Conservation (phyloP, 2,113 vertebrate genomes). For the Lophochroa leadbeateri region DNA sequence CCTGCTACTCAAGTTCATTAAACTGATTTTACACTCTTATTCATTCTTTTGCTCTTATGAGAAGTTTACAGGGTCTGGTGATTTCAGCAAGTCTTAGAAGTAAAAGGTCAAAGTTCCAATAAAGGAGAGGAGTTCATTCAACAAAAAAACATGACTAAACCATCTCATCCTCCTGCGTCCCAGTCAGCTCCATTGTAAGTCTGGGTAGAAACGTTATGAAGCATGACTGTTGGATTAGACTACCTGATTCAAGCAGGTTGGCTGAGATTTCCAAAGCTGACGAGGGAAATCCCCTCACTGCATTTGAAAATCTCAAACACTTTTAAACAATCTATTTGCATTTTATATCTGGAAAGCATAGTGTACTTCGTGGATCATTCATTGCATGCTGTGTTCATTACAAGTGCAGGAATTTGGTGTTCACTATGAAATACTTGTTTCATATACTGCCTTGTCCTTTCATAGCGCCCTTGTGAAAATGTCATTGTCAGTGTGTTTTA, state of each 20-base stretch:
- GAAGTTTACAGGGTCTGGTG: slow-evolving; percentile 1
- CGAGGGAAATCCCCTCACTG: slow-evolving; percentile 41
- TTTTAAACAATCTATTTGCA: not conserved
- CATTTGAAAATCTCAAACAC: not conserved
- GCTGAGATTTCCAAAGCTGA: slow-evolving; percentile 15
- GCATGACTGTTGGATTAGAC: not conserved
- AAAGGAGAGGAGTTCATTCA: not conserved
- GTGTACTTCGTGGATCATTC: not conserved
- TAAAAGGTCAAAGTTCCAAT: slow-evolving; percentile 27
- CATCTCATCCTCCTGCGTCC: not conserved
- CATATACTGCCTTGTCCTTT: slow-evolving; percentile 8
- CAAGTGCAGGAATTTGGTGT: slow-evolving; percentile 22
- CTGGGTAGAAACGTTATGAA: not conserved
- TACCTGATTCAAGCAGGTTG: not conserved
- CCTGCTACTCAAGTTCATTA: slow-evolving; percentile 37
- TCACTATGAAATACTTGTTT: not conserved
- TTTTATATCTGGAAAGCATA: not conserved
- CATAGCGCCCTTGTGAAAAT: slow-evolving; percentile 26
- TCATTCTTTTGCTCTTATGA: not conserved
- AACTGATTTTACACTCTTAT: not conserved
- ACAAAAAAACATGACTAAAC: slow-evolving; percentile 23
- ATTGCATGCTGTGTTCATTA: not conserved
- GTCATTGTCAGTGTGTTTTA: slow-evolving; percentile 11
- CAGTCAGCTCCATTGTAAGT: not conserved
- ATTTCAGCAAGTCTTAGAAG: slow-evolving; percentile 23